Base-by-base conservation (phyloP, 2,797 vertebrate genomes). In the Atherinosoma microstoma region DNA sequence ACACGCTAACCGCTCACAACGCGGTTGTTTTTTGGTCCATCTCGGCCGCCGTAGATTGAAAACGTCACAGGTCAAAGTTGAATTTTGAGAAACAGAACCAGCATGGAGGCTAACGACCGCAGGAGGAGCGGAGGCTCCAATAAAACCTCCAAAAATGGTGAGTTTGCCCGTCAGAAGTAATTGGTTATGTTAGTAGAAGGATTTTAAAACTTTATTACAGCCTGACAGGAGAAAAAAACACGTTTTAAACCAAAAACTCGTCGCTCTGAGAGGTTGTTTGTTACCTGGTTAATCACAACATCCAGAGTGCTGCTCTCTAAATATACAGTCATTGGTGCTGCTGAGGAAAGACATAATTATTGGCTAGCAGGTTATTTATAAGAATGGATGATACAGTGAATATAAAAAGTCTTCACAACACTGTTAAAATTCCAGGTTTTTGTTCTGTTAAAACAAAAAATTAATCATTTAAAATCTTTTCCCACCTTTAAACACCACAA, bases 111-210 rank as follows among this genome's bases (percentile, higher is more conserved):
- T 0, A 70, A 40, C 0, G 64, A 60, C 13, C 69, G 57, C 3
- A 51, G 30, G 16, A 22, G 35, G 10, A 80, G 47, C 1, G 5
- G 1, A 40, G 49, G 34, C 5, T 13, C 80, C 5, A 40, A 68
- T 3, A 94, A 88, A 89, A 29, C 73, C 0, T 45, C 84, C 0
- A 91, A 82, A 80, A 94, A 85, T 70, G 91, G 94, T 93, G 4
- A 0, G 64, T 71, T 73, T 60, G 2, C 0, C 6, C 0, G 4
- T 4, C 3, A 15, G 0, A 57, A 1, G 10, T 11, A 1, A 16
- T 18, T 0, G 54, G 10, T 67, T 0, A 3, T 40, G 0, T 3
- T 1, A 0, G 7, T 4, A 8, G 54, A 0, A 34, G 4, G 2
- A 0, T 54, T 42, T 63, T 32, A 12, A 10, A 62, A 38, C 0